Percentiles rank a stretch among this genome's conserved stretches.
These are phyloP conservation scores for Microplitis demolitor DNA, from an alignment of 1,140 invertebrate genomes.

Conservation along the genomic window DNA sequence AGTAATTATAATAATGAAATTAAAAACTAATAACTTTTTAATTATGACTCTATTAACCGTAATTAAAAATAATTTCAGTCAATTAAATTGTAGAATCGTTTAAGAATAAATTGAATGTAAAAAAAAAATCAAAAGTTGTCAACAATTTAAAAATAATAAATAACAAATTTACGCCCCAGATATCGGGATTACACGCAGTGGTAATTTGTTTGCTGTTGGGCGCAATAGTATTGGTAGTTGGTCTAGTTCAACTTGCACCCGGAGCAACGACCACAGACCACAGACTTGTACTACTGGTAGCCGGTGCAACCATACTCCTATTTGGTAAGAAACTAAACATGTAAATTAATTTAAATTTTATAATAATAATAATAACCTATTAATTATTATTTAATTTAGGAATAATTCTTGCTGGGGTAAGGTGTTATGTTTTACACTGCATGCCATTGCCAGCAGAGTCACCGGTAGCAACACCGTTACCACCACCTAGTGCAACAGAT, in stretches of 20 bases:
- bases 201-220: conserved; percentile 77
- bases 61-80: no score
- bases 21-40: no score
- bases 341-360: neutral
- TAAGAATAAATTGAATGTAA: no score
- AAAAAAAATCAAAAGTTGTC: no score
- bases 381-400: conserved; percentile 35
- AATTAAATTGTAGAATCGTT: no score
- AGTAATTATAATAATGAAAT: no score
- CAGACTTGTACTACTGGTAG: conserved; percentile 71
- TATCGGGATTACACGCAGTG: conserved; percentile 75
- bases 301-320: conserved; percentile 64
- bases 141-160: neutral
- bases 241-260: conserved; percentile 79
- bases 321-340: conserved; percentile 40
- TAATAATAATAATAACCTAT: neutral
- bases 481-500: conserved; percentile 36
- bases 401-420: conserved; percentile 48
- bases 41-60: no score
- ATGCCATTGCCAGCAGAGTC: conserved; percentile 50
- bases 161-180: conserved; percentile 52
- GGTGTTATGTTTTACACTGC: conserved; percentile 55
- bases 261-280: conserved; percentile 79
- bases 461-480: conserved; percentile 48
- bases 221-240: conserved; percentile 77